phyloP scores from a whole-genome alignment of 2,888 invertebrate species.

The Tenodera sinensis region DNA sequence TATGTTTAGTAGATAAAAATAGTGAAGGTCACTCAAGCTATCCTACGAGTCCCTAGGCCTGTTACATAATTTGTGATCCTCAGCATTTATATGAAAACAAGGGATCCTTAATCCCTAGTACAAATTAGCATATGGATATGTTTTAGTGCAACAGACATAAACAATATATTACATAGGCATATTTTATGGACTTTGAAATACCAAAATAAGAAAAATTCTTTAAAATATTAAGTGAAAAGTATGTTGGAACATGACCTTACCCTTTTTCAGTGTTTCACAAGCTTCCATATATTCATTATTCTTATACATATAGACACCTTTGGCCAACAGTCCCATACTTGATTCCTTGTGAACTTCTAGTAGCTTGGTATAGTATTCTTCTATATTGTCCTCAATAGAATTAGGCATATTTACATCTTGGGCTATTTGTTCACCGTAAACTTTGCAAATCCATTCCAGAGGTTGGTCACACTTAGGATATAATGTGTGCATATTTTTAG shows the following conservation, averaged over 20 bases:
- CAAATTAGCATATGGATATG: no score
- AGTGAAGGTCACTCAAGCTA: no score
- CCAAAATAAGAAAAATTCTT: neutral
- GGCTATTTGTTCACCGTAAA: conserved; percentile 48
- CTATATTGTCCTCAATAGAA: conserved; percentile 43
- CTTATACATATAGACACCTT: conserved; percentile 54
- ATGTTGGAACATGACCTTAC: conserved; percentile 35
- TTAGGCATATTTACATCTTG: neutral
- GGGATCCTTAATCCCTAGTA: no score
- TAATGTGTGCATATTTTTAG: conserved; percentile 48
- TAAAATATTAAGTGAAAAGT: neutral
- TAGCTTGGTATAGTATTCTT: conserved; percentile 51
- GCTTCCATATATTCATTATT: conserved; percentile 55
- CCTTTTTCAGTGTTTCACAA: conserved; percentile 48
- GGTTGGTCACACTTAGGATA: conserved; percentile 51
- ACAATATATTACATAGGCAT: no score
- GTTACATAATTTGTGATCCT: no score
- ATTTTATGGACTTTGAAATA: no score
- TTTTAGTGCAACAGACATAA: no score
- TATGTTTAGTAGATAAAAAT: no score
- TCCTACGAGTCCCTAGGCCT: no score
- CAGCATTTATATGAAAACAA: no score
- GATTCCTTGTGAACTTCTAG: conserved; percentile 56
- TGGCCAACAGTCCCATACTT: conserved; percentile 58
- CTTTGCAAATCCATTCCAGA: conserved; percentile 60